Evolutionary conservation across 2,113 vertebrate genomes (phyloP).

Genomic region (Chloropsis hardwickii): DNA sequence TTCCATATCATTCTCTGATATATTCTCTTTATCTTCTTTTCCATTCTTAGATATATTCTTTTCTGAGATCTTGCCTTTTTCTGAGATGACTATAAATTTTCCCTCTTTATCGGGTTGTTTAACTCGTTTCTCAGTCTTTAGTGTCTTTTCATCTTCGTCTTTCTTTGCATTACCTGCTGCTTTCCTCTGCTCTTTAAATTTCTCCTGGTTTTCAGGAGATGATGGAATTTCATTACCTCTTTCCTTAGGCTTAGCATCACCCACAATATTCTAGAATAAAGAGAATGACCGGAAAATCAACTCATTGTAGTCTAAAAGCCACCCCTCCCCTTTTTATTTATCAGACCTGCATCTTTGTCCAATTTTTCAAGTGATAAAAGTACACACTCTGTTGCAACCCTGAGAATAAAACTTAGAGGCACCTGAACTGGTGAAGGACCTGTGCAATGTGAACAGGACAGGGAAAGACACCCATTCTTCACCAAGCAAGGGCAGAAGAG

Average conservation of each 20-base stretch:
- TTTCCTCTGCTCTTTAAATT: constrained; percentile 81
- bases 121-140: constrained; percentile 71
- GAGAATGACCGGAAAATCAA: constrained; percentile 32
- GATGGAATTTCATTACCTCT: constrained; percentile 75
- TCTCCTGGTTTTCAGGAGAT: constrained; percentile 77
- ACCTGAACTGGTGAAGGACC: neutral
- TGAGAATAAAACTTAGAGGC: neutral
- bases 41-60: constrained; percentile 77
- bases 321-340: neutral
- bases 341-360: neutral
- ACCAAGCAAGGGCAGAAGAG: accelerated
- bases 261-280: constrained; percentile 75
- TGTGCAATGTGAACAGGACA: neutral
- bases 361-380: neutral
- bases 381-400: neutral
- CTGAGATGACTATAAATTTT: constrained; percentile 66
- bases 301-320: neutral
- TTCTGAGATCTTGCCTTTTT: constrained; percentile 76
- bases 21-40: constrained; percentile 84
- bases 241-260: constrained; percentile 79
- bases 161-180: constrained; percentile 76
- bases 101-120: constrained; percentile 72
- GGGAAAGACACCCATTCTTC: neutral
- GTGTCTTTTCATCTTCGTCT: constrained; percentile 76
- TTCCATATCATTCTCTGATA: constrained; percentile 82